Conservation (phyloP, 2,797 vertebrate genomes). For the Todus mexicanus region DNA sequence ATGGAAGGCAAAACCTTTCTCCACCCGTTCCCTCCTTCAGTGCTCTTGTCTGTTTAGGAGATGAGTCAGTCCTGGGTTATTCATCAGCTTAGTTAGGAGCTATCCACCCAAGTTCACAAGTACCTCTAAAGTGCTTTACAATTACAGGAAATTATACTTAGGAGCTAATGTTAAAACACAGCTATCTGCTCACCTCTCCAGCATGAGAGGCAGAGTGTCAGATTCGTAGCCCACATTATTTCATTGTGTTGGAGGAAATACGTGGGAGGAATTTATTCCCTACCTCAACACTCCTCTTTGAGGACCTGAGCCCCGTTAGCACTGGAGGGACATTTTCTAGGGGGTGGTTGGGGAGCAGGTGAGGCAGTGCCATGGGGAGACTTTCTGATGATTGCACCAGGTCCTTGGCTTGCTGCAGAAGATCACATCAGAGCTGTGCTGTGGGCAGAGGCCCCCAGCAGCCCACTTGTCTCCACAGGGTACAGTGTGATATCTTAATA, state of each 20-base stretch:
- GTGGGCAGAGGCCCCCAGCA: not conserved
- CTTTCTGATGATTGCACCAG: not conserved
- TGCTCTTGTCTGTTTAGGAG: not conserved
- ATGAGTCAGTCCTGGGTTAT: slow-evolving; percentile 24
- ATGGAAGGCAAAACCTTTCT: slow-evolving; percentile 63
- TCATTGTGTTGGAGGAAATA: not conserved
- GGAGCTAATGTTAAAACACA: slow-evolving; percentile 30
- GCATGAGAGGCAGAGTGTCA: not conserved
- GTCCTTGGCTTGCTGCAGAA: not conserved
- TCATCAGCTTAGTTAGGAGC: slow-evolving; percentile 51
- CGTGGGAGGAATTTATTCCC: not conserved
- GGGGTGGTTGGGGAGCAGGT: not conserved
- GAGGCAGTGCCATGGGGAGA: not conserved
- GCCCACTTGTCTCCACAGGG: not conserved
- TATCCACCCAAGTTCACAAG: slow-evolving; percentile 46
- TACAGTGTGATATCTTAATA: not conserved
- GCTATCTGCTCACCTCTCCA: not conserved
- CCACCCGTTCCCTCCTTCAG: slow-evolving; percentile 16
- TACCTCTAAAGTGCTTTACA: slow-evolving; percentile 32
- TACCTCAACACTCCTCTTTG: rapidly evolving
- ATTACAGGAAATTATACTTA: slow-evolving; percentile 37
- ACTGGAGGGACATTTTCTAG: not conserved
- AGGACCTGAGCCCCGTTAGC: not conserved
- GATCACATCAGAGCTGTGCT: not conserved
- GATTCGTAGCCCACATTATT: not conserved